Evolutionary conservation across 2,888 invertebrate genomes (phyloP).

Genomic region (Drosophila macrothrix): DNA sequence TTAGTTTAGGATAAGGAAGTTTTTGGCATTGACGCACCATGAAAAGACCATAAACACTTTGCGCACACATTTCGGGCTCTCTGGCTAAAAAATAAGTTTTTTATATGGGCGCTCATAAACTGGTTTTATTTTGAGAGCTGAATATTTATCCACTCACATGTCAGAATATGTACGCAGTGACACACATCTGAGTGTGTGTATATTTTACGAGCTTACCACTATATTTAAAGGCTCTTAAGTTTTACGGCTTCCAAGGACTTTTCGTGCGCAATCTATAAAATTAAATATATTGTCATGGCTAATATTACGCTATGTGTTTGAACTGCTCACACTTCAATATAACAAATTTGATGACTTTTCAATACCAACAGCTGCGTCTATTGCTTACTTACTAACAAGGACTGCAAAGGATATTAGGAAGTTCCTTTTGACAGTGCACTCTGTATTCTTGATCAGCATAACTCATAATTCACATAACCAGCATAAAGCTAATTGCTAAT

Average conservation of each 20-base stretch:
- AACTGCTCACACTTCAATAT: constrained; percentile 44
- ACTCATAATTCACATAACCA: neutral
- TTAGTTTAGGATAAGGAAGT: constrained; percentile 47
- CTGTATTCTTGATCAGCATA: neutral
- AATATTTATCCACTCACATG: constrained; percentile 50
- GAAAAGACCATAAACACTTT: constrained; percentile 66
- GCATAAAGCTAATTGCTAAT: neutral
- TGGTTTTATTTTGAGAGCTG: constrained; percentile 64
- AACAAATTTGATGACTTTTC: constrained; percentile 26
- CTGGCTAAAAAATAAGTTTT: constrained; percentile 11
- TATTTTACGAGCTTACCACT: constrained; percentile 64
- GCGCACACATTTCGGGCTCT: constrained; percentile 2
- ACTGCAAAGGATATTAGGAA: neutral
- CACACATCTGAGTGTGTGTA: constrained; percentile 27
- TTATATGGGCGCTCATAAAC: constrained; percentile 54
- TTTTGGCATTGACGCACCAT: constrained; percentile 34
- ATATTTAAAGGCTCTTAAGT: constrained; percentile 53
- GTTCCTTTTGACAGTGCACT: neutral
- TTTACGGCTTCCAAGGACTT: constrained; percentile 31
- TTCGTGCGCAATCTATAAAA: constrained; percentile 38
- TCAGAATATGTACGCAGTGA: constrained; percentile 18
- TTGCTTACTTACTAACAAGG: neutral
- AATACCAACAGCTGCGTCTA: constrained; percentile 31
- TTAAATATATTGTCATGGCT: constrained; percentile 38
- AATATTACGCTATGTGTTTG: constrained; percentile 34